Evolutionary conservation across 1,140 invertebrate species (phyloP), one percentile per base, ranked within the genome.

Genomic region (Homalodisca vitripennis): DNA sequence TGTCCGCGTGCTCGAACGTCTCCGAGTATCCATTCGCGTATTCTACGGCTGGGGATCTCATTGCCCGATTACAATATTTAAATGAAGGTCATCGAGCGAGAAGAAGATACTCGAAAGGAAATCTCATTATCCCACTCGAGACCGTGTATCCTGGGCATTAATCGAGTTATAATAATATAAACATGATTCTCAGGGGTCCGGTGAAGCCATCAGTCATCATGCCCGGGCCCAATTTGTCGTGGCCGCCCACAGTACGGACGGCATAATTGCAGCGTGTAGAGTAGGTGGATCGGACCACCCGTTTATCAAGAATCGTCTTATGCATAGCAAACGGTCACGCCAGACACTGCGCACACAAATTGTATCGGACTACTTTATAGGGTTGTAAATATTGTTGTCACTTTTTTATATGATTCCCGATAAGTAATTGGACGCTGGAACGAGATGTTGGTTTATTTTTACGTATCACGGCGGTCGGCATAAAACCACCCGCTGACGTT

Each of bases 401-500:
- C 55, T 60, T 60, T 53, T 53, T 60, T 60, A 60, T 60, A 60
- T 30, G 55, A 60, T 60, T 60, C 55, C 3, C 24, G 26, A 60
- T 60, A 41, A 27, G 55, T 60, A 60, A 60, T 60, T 60, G 55
- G 55, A 60, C 55, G 24, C 24, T 60, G 55, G 55, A 60, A 60
- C 55, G 55, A 60, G 34, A 60, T 13, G 55, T 6, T 10, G 55
- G 55, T 60, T 27, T 60, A 60, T 60, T 60, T 60, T 60, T 27
- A 26, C 55, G 24, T 22, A 17, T 17, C 6, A 17, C 34, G 6
- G 34, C 34, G 17, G 34, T 41, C n/a, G n/a, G n/a, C n/a, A n/a
- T n/a, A n/a, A n/a, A n/a, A n/a, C n/a, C n/a, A n/a, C n/a, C n/a
- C n/a, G n/a, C n/a, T n/a, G n/a, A n/a, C n/a, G n/a, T n/a, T n/a